A percentile compares a stretch with the other conserved stretches of the same genome.
phyloP scores from a whole-genome alignment of 2,797 vertebrate species.

The Crenuchus spilurus region DNA sequence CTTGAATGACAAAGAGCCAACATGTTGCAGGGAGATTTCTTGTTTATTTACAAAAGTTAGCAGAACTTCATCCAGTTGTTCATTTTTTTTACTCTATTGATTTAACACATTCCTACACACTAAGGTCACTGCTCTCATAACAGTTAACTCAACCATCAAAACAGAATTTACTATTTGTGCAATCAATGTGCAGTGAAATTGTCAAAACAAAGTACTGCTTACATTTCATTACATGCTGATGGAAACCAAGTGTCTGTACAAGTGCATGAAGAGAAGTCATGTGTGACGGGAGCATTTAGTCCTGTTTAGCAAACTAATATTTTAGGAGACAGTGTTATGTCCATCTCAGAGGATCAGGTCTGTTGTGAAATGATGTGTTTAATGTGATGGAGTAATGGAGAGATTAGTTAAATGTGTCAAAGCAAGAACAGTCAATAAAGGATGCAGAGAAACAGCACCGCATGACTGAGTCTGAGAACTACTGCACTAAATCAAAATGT shows the following conservation, averaged over 20 bases:
- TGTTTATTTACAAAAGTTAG: background rate
- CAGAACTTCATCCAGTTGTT: background rate
- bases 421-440: too few relatives aligned
- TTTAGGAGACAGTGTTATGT: background rate
- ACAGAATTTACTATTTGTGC: background rate
- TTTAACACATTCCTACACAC: background rate
- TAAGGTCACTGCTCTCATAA: background rate
- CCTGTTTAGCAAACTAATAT: background rate
- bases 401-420: too few relatives aligned
- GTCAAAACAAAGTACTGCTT: background rate
- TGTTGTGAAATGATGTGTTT: background rate
- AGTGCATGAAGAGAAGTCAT: background rate
- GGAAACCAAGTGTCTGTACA: background rate
- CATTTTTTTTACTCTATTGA: background rate
- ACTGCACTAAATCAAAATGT: too few relatives aligned
- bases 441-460: too few relatives aligned
- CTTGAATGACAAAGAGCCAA: too few relatives aligned
- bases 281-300: background rate
- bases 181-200: background rate
- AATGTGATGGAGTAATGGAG: background rate
- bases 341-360: background rate
- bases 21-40: background rate
- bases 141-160: background rate
- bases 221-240: background rate
- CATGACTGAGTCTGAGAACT: too few relatives aligned